Evolutionary conservation across 1,140 invertebrate species (phyloP).

Genomic region (Neotoxoptera formosana): DNA sequence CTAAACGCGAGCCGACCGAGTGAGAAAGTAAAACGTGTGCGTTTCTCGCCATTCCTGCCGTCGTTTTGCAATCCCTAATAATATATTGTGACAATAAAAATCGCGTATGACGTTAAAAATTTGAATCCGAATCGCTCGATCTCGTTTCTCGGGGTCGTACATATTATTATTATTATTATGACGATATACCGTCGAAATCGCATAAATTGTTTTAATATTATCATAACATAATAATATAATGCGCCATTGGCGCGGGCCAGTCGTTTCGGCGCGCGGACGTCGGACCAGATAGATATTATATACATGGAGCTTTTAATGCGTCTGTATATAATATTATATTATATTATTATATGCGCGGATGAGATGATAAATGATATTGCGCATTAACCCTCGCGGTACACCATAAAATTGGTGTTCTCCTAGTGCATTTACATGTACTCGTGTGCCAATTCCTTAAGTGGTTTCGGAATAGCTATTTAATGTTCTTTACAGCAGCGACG

Average conservation of each 20-base stretch:
- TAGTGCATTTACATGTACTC: conserved; percentile 2
- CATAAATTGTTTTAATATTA: too few relatives aligned
- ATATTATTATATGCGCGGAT: neutral
- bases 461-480: conserved; percentile 38
- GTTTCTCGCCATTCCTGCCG: neutral
- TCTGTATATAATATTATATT: neutral
- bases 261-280: neutral
- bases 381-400: neutral
- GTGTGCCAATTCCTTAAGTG: conserved; percentile 41
- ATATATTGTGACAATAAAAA: neutral
- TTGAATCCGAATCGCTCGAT: too few relatives aligned
- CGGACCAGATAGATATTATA: neutral
- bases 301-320: neutral
- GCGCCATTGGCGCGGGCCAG: neutral
- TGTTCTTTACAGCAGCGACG: neutral
- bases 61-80: neutral
- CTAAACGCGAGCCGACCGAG: too few relatives aligned
- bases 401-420: conserved; percentile 21
- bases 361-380: conserved; percentile 14
- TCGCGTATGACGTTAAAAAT: neutral
- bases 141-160: neutral
- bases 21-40: neutral
- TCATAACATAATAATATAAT: neutral
- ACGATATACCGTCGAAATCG: neutral
- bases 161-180: too few relatives aligned